A percentile compares a stretch with the other conserved stretches of the same genome.
Conservation (phyloP, 35 echinoderm and acorn worm genomes). For the Eucidaris tribuloides region DNA sequence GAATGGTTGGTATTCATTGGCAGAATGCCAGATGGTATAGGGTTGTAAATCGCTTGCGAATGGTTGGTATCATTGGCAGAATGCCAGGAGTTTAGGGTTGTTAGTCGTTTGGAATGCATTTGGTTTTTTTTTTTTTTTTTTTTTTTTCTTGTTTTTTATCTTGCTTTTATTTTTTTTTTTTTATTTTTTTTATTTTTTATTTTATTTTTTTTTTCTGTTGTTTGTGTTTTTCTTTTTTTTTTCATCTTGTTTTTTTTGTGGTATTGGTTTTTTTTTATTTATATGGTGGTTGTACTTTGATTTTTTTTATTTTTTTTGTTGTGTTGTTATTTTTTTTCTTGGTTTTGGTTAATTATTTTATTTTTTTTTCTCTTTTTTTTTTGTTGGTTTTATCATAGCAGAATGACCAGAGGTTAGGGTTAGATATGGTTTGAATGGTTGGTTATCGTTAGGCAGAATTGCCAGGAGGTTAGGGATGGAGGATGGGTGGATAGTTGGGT, state of each 20-base stretch:
- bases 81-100: too few species aligned
- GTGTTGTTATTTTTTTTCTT: neutral
- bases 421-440: neutral
- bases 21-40: too few species aligned
- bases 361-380: neutral
- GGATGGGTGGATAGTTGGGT: neutral
- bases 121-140: too few species aligned
- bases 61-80: too few species aligned
- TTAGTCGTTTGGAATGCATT: too few species aligned
- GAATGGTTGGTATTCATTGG: too few species aligned
- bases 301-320: neutral
- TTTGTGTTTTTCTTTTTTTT: neutral
- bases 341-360: neutral
- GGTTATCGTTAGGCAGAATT: neutral
- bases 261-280: neutral
- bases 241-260: neutral
- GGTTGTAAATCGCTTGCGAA: too few species aligned
- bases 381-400: neutral
- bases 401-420: neutral
- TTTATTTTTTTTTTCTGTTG: neutral
- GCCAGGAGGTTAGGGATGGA: neutral
- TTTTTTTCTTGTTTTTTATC: too few species aligned
- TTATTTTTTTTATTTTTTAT: neutral
- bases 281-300: neutral
- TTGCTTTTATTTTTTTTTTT: neutral